Evolutionary conservation across 2,888 invertebrate species (phyloP).

Genomic region (Iphiclides podalirius): DNA sequence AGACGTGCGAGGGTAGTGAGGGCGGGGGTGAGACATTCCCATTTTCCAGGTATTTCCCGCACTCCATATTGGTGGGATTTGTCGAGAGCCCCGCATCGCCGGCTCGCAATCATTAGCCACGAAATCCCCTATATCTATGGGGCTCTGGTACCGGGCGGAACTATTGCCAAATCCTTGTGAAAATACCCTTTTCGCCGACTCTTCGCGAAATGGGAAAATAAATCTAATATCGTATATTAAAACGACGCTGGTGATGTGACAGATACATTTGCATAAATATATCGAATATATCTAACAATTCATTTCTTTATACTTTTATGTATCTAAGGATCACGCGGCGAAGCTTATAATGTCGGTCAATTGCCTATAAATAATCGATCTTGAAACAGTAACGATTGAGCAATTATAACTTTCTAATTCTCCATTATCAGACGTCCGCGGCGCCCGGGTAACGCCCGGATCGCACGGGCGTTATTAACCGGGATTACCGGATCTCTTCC

Average conservation of each 20-base stretch:
- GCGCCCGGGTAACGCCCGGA: constrained; percentile 45
- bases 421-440: constrained; percentile 63
- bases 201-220: neutral
- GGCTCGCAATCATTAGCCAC: constrained; percentile 66
- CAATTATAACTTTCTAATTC: constrained; percentile 71
- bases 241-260: neutral
- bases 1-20: constrained; percentile 18
- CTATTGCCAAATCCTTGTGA: constrained; percentile 60
- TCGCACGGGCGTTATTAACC: constrained; percentile 70
- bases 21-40: constrained; percentile 42
- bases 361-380: neutral
- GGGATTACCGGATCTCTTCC: constrained; percentile 73
- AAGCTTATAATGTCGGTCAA: too few species aligned
- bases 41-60: constrained; percentile 76
- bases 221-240: neutral
- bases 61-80: constrained; percentile 75
- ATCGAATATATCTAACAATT: too few species aligned
- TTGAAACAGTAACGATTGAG: constrained; percentile 39
- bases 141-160: constrained; percentile 54
- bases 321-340: too few species aligned
- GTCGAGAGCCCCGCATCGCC: constrained; percentile 46
- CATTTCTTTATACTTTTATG: too few species aligned
- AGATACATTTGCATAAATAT: too few species aligned
- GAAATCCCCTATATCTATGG: constrained; percentile 59
- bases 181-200: constrained; percentile 48